Percentiles rank a stretch among this genome's conserved stretches.
phyloP scores from a whole-genome alignment of 2,113 vertebrate genomes.

The Pseudopodoces humilis region DNA sequence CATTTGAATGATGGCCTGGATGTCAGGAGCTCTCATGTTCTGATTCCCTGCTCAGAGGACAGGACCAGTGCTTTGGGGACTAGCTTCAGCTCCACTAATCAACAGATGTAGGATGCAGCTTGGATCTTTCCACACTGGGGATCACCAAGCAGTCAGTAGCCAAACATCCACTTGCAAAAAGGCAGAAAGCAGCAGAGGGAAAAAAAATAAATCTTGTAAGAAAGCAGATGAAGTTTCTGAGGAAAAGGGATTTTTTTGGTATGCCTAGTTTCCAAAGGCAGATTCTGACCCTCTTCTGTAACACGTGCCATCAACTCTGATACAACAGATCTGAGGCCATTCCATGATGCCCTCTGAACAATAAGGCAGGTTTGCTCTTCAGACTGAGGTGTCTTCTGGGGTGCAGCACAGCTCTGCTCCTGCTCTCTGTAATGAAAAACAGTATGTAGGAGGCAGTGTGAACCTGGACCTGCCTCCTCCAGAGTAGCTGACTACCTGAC shows the following conservation, averaged over 20 bases:
- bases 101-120: neutral
- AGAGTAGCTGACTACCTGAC: no score
- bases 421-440: neutral
- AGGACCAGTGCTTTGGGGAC: neutral
- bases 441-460: neutral
- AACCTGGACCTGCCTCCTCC: neutral
- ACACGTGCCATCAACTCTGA: neutral
- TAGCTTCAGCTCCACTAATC: neutral
- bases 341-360: neutral
- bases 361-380: neutral
- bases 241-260: neutral
- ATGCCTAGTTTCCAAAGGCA: neutral
- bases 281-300: neutral
- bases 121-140: neutral
- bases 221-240: neutral
- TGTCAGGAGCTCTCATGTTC: neutral
- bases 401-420: neutral
- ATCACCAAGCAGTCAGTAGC: neutral
- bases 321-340: neutral
- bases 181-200: neutral
- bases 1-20: neutral
- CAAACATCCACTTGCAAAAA: constrained; percentile 26
- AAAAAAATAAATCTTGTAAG: neutral
- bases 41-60: neutral
- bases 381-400: neutral